Evolutionary conservation across 2,113 vertebrate genomes (phyloP), one percentile per base, ranked within the genome.

Genomic region (Setophaga coronata): DNA sequence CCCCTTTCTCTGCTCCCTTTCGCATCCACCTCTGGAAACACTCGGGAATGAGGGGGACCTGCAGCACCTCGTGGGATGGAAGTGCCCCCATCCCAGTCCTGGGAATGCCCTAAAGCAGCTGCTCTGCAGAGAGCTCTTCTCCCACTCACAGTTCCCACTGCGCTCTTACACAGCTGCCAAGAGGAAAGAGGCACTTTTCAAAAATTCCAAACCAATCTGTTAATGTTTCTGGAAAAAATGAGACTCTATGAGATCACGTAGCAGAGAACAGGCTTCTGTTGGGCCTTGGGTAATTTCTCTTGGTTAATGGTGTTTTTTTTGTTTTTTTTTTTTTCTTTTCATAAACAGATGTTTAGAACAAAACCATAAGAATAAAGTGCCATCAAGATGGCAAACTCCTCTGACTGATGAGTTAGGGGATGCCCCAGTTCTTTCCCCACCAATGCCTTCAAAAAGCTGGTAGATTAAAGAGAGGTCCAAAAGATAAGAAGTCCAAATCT

Each of bases 161-260:
- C 0, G 2, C 12, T 0, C 26, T 47, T 9, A 8, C 40, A 1
- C 31, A 7, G 48, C 36, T 43, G 70, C 36, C 58, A 18, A 24
- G 56, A 60, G 29, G 29, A 70, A 58, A 72, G 8, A 83, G 56
- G 51, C 8, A 3, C 24, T 43, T 48, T 14, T 14, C 3, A 40
- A 82, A 82, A 88, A 34, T 29, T 60, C 31, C 67, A 7, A 18
- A 51, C 14, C 23, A 33, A 9, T 43, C 48, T 72, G 4, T 53
- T 50, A 36, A 47, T 43, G 26, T 40, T 90, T 89, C 57, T 48
- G 57, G 29, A 80, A 69, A 40, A 76, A 45, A 12, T 12, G 3
- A 1, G 29, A 36, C 48, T n/a, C 2, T 17, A 20, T 21, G 57
- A 38, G 73, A 61, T 42, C 50, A 72, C 8, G 16, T 3, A 67